Evolutionary conservation across 2,888 invertebrate species (phyloP).

Genomic region (Chrysolina americana): DNA sequence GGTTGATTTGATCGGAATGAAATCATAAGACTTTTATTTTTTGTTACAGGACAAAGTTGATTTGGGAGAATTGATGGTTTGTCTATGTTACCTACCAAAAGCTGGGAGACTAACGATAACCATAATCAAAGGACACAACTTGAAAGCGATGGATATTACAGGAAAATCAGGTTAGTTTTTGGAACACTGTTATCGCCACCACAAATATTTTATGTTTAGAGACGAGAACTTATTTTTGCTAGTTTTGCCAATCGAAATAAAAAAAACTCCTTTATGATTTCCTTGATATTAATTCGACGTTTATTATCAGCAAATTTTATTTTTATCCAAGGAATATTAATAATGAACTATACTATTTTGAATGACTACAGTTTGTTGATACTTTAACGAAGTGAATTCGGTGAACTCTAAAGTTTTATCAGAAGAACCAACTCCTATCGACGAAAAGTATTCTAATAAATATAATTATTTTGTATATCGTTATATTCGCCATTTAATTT

Average conservation of each 20-base stretch:
- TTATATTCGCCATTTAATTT: background rate
- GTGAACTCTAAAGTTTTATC: no score
- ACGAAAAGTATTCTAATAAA: background rate
- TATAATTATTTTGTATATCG: background rate
- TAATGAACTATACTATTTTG: no score
- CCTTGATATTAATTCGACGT: no score
- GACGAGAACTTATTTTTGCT: background rate
- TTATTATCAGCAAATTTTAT: no score
- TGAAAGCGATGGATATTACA: constrained; percentile 94
- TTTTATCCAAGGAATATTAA: no score
- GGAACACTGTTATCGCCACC: no score
- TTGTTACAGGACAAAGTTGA: constrained; percentile 83
- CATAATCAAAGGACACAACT: constrained; percentile 90
- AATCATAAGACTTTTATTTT: background rate
- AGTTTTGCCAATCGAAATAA: background rate
- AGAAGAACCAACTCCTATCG: no score
- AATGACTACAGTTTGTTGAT: no score
- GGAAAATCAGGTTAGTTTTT: constrained; percentile 85
- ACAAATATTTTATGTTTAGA: background rate
- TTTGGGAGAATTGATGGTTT: constrained; percentile 92
- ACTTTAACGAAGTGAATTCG: no score
- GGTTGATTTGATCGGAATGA: no score
- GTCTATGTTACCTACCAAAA: constrained; percentile 91
- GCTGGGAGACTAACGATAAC: constrained; percentile 93
- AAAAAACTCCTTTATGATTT: no score